Evolutionary conservation across 2,113 vertebrate genomes (phyloP).

Genomic region (Nyctibius bracteatus): DNA sequence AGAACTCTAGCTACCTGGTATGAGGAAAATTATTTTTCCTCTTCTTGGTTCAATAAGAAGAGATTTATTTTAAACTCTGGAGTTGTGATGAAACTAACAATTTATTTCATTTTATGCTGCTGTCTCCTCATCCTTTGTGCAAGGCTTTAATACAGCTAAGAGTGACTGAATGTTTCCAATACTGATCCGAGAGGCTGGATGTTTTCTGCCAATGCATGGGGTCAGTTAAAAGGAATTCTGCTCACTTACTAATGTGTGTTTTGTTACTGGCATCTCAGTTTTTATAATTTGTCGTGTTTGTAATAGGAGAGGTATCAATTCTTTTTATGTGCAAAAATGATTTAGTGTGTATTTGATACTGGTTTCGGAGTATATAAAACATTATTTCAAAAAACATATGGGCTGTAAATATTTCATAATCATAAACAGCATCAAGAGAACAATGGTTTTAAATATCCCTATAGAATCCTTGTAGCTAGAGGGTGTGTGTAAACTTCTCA

Average conservation of each 20-base stretch:
- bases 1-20: background rate
- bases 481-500: background rate
- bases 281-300: background rate
- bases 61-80: background rate
- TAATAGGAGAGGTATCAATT: background rate
- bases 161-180: background rate
- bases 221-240: background rate
- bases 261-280: background rate
- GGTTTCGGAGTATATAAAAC: background rate
- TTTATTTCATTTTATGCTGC: background rate
- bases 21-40: background rate
- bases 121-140: background rate
- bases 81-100: background rate
- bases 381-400: background rate
- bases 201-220: background rate
- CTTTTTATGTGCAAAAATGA: background rate
- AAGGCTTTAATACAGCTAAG: background rate
- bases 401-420: background rate
- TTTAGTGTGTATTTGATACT: background rate
- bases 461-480: background rate
- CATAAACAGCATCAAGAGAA: background rate
- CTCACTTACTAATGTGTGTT: background rate
- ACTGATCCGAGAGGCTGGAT: background rate
- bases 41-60: background rate
- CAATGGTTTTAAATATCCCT: background rate